Evolutionary conservation across 1,140 invertebrate genomes (phyloP).

Genomic region (Hetaerina americana): DNA sequence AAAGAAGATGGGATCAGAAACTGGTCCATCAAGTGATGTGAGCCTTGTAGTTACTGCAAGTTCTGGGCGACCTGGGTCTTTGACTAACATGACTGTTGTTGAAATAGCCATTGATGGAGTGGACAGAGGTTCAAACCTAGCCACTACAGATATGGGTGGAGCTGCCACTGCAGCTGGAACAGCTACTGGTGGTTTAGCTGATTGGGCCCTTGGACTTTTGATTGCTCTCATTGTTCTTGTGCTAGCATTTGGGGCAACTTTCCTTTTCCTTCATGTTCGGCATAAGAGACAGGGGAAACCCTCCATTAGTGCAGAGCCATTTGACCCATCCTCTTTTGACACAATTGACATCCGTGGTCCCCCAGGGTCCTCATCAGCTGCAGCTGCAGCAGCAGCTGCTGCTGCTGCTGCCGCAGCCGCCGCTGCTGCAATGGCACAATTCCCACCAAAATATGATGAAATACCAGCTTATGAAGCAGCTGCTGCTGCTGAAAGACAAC

Average conservation of each 20-base stretch:
- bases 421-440: slow-evolving; percentile 38
- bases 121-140: slow-evolving; percentile 40
- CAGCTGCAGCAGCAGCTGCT: slow-evolving; percentile 30
- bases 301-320: slow-evolving; percentile 22
- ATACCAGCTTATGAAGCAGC: slow-evolving; percentile 60
- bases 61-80: slow-evolving; percentile 71
- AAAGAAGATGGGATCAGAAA: slow-evolving; percentile 53
- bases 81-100: slow-evolving; percentile 72
- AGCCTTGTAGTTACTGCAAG: slow-evolving; percentile 72
- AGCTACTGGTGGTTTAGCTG: slow-evolving; percentile 52
- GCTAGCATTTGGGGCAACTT: slow-evolving; percentile 63
- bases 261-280: slow-evolving; percentile 69
- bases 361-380: slow-evolving; percentile 30
- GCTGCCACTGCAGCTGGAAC: slow-evolving; percentile 31
- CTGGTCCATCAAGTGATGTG: slow-evolving; percentile 45
- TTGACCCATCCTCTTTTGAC: slow-evolving; percentile 69
- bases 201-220: slow-evolving; percentile 76
- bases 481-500: slow-evolving; percentile 28
- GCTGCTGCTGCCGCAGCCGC: slow-evolving; percentile 14
- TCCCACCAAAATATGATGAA: slow-evolving; percentile 82
- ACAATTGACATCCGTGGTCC: slow-evolving; percentile 58
- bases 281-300: slow-evolving; percentile 65
- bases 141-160: slow-evolving; percentile 30
- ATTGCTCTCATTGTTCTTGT: slow-evolving; percentile 69
- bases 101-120: slow-evolving; percentile 68